These are phyloP conservation scores for Frieseomelitta varia DNA, from an alignment of 1,140 invertebrate genomes.

Conservation along the genomic window DNA sequence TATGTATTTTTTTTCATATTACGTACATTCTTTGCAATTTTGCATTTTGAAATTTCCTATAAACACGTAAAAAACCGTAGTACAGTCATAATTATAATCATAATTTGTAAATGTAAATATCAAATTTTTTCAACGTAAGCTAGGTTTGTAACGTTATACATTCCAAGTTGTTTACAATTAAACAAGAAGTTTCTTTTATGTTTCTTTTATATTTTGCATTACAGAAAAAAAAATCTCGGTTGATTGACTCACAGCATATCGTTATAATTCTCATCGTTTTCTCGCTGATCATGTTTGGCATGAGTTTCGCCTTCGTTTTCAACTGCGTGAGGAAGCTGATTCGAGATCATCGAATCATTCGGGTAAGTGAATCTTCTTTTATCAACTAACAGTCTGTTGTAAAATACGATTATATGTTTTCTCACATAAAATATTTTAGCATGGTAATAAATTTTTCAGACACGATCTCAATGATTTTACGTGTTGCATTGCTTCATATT, in stretches of 20 bases:
- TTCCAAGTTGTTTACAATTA: background rate
- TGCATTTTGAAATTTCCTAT: too few species aligned
- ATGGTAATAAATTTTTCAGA: background rate
- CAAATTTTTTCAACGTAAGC: background rate
- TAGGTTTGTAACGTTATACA: background rate
- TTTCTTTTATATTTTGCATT: conserved; percentile 61
- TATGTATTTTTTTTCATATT: too few species aligned
- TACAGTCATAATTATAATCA: too few species aligned
- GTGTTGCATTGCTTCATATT: background rate
- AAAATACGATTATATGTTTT: background rate
- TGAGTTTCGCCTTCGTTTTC: conserved; percentile 93
- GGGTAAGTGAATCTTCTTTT: conserved; percentile 83
- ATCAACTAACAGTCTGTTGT: background rate
- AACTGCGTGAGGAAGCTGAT: conserved; percentile 93
- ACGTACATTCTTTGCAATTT: too few species aligned
- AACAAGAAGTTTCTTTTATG: background rate
- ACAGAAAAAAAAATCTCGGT: conserved; percentile 81
- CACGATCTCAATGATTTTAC: background rate
- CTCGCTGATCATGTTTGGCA: conserved; percentile 91
- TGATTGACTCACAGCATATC: conserved; percentile 87
- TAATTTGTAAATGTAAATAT: background rate
- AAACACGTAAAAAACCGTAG: too few species aligned
- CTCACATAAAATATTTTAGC: background rate
- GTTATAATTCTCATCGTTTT: conserved; percentile 95
- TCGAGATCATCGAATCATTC: conserved; percentile 91